phyloP scores from a whole-genome alignment of 2,888 invertebrate species.

The Acanthococcus lagerstroemiae region DNA sequence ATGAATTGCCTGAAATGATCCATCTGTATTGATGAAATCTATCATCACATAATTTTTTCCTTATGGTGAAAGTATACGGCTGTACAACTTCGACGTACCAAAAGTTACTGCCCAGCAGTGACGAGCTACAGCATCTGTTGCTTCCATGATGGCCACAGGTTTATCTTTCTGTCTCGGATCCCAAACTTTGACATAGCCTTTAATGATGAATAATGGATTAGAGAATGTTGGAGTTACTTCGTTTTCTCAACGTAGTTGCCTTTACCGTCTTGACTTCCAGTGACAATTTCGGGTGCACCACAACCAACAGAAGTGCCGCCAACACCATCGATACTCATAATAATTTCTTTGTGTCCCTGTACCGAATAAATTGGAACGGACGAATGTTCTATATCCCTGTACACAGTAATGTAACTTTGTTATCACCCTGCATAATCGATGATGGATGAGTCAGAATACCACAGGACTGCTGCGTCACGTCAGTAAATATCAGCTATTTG shows the following conservation, averaged over 20 bases:
- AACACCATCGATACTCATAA: slow-evolving; percentile 84
- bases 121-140: slow-evolving; percentile 57
- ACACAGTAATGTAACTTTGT: no score
- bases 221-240: no score
- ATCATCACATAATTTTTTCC: not conserved
- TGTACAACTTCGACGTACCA: slow-evolving; percentile 43
- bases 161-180: slow-evolving; percentile 79
- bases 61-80: not conserved
- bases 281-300: slow-evolving; percentile 90
- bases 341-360: slow-evolving; percentile 69
- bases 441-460: not conserved
- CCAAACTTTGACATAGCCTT: slow-evolving; percentile 72
- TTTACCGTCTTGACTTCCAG: slow-evolving; percentile 82
- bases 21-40: not conserved
- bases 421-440: no score
- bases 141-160: slow-evolving; percentile 83
- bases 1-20: slow-evolving; percentile 57
- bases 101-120: slow-evolving; percentile 94
- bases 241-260: no score
- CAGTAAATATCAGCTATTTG: not conserved
- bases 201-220: no score
- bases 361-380: slow-evolving; percentile 65
- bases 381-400: slow-evolving; percentile 69
- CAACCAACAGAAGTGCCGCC: slow-evolving; percentile 67
- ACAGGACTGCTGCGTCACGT: not conserved